Conservation (phyloP, 37 sponge, comb jelly and placozoan species). For the Dysidea cf. avara region DNA sequence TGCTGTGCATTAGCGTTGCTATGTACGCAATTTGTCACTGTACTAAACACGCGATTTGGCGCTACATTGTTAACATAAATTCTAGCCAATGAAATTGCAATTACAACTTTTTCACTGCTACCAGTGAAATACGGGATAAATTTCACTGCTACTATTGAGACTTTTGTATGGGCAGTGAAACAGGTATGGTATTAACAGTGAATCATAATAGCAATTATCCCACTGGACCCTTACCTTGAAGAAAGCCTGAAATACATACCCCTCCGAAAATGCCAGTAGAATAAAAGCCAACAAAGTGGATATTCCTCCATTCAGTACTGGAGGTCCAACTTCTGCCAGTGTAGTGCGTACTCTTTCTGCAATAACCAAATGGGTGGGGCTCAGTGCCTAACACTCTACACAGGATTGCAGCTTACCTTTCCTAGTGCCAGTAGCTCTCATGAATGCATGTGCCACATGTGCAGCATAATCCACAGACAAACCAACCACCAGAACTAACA, state of each 20-base stretch:
- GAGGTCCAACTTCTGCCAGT: constrained; percentile 7
- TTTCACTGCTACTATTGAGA: no score
- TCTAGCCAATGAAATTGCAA: no score
- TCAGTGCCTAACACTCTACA: not conserved
- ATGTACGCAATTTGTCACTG: no score
- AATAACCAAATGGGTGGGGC: not conserved
- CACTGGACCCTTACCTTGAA: constrained; percentile 57
- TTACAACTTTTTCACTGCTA: no score
- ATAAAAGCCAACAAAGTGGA: constrained; percentile 48
- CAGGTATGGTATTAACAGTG: no score
- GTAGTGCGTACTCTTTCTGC: constrained; percentile 18
- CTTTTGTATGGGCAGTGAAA: no score
- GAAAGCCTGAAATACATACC: constrained; percentile 27
- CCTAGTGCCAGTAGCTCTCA: constrained; percentile 15
- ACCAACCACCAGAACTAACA: constrained; percentile 34
- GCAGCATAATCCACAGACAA: constrained; percentile 42
- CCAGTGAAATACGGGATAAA: no score
- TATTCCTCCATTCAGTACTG: constrained; percentile 50
- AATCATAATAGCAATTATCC: no score
- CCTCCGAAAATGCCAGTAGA: constrained; percentile 24
- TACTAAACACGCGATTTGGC: no score
- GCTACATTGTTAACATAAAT: no score
- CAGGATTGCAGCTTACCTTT: not conserved
- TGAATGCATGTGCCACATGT: constrained; percentile 39
- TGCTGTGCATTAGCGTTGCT: no score